These are phyloP conservation scores for Palythoa heliodiscus DNA, from an alignment of 92 coral and sea anemone genomes.

Conservation along the genomic window DNA sequence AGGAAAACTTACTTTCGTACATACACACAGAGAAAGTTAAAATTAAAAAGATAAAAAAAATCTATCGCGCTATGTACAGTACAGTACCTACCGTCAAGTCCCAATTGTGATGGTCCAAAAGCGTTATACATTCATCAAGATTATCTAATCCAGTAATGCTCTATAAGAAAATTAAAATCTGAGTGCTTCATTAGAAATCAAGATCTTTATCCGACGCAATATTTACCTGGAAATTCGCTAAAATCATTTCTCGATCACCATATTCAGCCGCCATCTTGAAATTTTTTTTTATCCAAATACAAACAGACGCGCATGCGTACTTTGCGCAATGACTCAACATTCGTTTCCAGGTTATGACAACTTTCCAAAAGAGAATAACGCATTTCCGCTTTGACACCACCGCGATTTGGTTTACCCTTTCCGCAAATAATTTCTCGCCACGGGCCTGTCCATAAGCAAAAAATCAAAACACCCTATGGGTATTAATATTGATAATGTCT, in stretches of 20 bases:
- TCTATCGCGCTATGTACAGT: not conserved
- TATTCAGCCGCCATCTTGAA: constrained; percentile 93
- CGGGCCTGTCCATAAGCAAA: no score
- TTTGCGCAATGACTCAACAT: constrained; percentile 23
- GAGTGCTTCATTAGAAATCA: not conserved
- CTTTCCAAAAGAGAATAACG: no score
- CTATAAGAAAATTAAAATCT: constrained; percentile 43
- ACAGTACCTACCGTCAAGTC: constrained; percentile 86
- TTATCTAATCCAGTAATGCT: constrained; percentile 97
- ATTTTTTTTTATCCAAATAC: constrained; percentile 46
- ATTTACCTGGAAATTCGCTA: constrained; percentile 98
- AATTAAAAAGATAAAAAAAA: constrained; percentile 23
- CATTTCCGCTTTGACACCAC: no score
- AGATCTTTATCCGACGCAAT: not conserved
- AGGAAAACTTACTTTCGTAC: not conserved
- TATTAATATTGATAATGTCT: no score
- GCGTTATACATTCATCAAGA: constrained; percentile 92
- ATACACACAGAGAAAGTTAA: not conserved
- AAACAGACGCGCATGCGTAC: constrained; percentile 67
- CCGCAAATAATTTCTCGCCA: no score
- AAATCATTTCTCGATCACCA: constrained; percentile 98
- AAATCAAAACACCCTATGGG: no score
- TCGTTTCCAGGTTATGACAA: constrained; percentile 9
- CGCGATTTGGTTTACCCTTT: no score
- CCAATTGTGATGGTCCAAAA: constrained; percentile 95